Percentiles rank a stretch among this genome's conserved stretches.
Evolutionary conservation across 2,888 invertebrate species (phyloP).

Genomic region (Pollenia amentaria): DNA sequence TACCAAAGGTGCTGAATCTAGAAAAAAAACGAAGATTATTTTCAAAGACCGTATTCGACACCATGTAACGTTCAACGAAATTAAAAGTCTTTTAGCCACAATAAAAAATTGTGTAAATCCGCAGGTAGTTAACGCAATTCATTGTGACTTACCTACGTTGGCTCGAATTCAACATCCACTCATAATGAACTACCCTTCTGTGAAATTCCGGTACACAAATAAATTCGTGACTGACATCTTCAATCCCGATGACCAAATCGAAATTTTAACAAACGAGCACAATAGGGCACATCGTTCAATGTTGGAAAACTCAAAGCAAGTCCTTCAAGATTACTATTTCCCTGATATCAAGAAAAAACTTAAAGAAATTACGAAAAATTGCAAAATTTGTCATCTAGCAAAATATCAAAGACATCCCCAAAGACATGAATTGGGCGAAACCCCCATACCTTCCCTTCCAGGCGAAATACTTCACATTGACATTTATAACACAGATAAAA

Average conservation of each 20-base stretch:
- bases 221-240: constrained; percentile 66
- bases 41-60: too few species aligned
- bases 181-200: constrained; percentile 48
- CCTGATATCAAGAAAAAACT: constrained; percentile 30
- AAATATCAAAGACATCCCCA: too few species aligned
- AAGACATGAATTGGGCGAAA: neutral
- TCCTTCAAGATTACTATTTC: constrained; percentile 51
- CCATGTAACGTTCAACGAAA: too few species aligned
- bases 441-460: neutral
- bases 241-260: constrained; percentile 57
- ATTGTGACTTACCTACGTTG: constrained; percentile 47
- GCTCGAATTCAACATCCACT: constrained; percentile 48
- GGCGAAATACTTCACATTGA: neutral
- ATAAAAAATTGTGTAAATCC: too few species aligned
- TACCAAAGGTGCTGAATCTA: too few species aligned
- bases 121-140: constrained; percentile 22
- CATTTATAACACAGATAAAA: neutral
- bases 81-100: too few species aligned
- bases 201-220: constrained; percentile 53
- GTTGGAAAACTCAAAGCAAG: constrained; percentile 32
- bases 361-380: constrained; percentile 6
- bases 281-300: constrained; percentile 53
- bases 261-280: constrained; percentile 63
- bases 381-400: neutral
- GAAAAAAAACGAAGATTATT: too few species aligned